phyloP scores from a whole-genome alignment of 2,113 vertebrate species.

The Pterocles orientalis region DNA sequence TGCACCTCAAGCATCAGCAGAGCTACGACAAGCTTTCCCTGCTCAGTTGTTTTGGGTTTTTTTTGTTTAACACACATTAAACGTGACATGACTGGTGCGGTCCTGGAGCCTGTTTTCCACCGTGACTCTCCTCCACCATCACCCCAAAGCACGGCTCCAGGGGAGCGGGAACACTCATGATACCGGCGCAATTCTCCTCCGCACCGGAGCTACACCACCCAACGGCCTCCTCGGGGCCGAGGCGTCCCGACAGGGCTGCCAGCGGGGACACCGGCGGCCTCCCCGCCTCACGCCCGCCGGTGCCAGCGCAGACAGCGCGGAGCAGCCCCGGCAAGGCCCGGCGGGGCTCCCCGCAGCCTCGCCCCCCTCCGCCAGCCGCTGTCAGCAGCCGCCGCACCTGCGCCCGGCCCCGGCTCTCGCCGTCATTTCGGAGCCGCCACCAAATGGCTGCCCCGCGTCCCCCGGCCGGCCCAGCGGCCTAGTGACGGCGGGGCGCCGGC shows the following conservation, averaged over 20 bases:
- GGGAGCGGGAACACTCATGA: accelerated
- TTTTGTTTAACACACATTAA: neutral
- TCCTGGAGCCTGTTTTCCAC: neutral
- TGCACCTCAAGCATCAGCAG: neutral
- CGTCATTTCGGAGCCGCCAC: neutral
- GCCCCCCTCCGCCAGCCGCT: neutral
- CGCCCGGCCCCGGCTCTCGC: neutral
- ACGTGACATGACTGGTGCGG: neutral
- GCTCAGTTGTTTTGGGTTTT: neutral
- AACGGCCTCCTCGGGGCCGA: neutral
- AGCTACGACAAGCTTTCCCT: neutral
- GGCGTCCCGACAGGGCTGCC: neutral
- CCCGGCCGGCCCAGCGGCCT: too few relatives aligned
- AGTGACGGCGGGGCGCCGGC: too few relatives aligned
- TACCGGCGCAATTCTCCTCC: neutral
- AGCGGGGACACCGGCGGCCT: neutral
- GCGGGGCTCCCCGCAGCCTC: neutral
- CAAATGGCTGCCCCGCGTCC: slow-evolving; percentile 32
- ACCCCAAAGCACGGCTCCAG: neutral
- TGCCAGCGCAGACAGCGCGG: neutral
- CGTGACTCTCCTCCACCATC: neutral
- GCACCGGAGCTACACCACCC: neutral
- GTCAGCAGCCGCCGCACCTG: neutral
- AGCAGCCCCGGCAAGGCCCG: neutral
- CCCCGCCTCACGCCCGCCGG: neutral